Evolutionary conservation across 2,113 vertebrate species (phyloP), one percentile per base, ranked within the genome.

Genomic region (Dasyurus viverrinus): DNA sequence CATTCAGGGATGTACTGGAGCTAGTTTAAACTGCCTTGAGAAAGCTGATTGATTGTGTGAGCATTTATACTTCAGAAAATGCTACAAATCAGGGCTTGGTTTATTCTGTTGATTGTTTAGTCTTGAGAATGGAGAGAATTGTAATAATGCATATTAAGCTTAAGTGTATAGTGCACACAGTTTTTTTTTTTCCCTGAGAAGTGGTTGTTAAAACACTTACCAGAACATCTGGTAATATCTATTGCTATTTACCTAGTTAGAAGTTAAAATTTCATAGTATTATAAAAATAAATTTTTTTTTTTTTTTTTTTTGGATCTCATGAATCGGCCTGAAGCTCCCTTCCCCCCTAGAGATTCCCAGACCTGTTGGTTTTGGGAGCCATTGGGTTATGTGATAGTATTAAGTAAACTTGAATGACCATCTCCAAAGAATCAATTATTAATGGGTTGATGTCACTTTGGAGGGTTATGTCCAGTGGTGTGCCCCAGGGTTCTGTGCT

Each of bases 121-220:
- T 23, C n/a, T 84, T 84, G 42, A 84, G n/a, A n/a, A 12, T 84
- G 68, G 36, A n/a, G 16, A n/a, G 25, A 22, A 42, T 42, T 16
- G n/a, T n/a, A n/a, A 76, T n/a, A 84, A 84, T 84, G 68, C 68
- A 42, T 84, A 84, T 84, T 84, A 42, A 84, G 42, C 68, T 84
- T 84, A 84, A 84, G 68, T 84, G 7, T 42, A 42, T 84, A 84
- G 68, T 84, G 68, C 68, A 84, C 22, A 68, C 57, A 30, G 6
- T 54, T 60, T 68, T 84, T 84, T 84, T 84, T 84, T 84, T 84
- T 84, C 68, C 68, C 68, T 84, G 68, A 84, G 68, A 84, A n/a
- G 68, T 84, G 68, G 68, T 42, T 84, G n/a, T 84, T 84, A 42
- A 84, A 84, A 84, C 68, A 84, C 27, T 68, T 68, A 68, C 68